These are phyloP conservation scores for Eira barbara DNA, from an alignment of 2,113 vertebrate species.

Conservation along the genomic window DNA sequence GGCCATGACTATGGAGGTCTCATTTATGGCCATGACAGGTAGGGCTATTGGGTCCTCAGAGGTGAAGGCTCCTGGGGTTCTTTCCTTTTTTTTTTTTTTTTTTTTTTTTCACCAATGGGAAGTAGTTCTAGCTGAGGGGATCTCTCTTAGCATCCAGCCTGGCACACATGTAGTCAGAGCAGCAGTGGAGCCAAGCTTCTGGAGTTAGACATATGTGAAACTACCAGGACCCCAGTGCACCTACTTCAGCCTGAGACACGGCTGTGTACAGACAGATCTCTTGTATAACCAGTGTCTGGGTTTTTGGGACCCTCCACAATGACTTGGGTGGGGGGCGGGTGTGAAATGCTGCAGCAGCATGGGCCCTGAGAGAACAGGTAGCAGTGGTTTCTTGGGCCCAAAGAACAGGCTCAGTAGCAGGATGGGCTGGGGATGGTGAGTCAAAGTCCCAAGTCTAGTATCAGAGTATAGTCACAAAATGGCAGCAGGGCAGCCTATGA, in stretches of 20 bases:
- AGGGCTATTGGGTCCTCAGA: not conserved
- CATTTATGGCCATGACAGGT: no score
- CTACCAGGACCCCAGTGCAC: not conserved
- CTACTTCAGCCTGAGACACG: not conserved
- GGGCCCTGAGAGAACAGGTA: not conserved
- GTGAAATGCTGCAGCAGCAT: not conserved
- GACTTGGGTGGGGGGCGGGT: not conserved
- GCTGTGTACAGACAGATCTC: not conserved
- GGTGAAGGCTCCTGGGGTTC: not conserved
- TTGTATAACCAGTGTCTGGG: not conserved
- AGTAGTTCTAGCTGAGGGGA: not conserved
- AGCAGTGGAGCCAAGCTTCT: not conserved
- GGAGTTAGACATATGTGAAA: not conserved
- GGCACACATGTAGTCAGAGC: not conserved
- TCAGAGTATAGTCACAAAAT: not conserved
- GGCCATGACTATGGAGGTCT: not conserved
- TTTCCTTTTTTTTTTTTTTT: not conserved
- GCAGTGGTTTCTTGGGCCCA: no score
- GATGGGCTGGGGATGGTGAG: not conserved
- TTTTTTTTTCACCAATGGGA: not conserved
- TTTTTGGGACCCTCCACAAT: not conserved
- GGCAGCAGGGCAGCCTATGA: not conserved
- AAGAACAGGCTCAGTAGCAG: not conserved
- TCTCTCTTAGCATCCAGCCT: not conserved
- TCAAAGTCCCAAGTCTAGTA: not conserved